A percentile compares a stretch with the other conserved stretches of the same genome.
phyloP scores from a whole-genome alignment of 92 coral and sea anemone genomes.

The Paragorgia papillata region DNA sequence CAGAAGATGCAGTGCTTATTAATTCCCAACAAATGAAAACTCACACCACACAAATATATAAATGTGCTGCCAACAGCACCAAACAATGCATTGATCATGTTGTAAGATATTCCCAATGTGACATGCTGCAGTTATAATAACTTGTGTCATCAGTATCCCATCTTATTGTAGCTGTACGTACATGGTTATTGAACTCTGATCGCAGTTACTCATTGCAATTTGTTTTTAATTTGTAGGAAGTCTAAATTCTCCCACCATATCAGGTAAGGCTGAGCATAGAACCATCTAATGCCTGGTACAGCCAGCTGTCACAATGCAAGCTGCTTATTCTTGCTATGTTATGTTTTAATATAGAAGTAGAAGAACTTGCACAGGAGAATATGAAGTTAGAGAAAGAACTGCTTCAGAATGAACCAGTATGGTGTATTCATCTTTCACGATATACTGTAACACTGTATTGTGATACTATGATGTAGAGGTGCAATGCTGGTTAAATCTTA shows the following conservation, averaged over 20 bases:
- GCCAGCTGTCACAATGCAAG: not conserved
- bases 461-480: too few relatives aligned
- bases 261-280: conserved; percentile 35
- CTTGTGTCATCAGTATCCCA: too few relatives aligned
- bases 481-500: too few relatives aligned
- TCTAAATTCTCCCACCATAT: conserved; percentile 37
- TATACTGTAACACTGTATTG: too few relatives aligned
- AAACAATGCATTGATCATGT: too few relatives aligned
- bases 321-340: not conserved
- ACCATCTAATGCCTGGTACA: not conserved
- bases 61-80: too few relatives aligned
- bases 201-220: not conserved
- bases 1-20: too few relatives aligned
- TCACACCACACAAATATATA: too few relatives aligned
- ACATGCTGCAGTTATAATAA: too few relatives aligned
- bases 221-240: conserved; percentile 23
- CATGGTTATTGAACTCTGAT: too few relatives aligned
- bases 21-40: too few relatives aligned
- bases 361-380: conserved; percentile 73
- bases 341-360: conserved; percentile 62
- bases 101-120: too few relatives aligned
- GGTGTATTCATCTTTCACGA: not conserved
- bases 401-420: conserved; percentile 80
- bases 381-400: conserved; percentile 74
- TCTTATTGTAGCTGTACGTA: not conserved